Conservation (phyloP, 2,888 invertebrate genomes). For the Julus scanicus region DNA sequence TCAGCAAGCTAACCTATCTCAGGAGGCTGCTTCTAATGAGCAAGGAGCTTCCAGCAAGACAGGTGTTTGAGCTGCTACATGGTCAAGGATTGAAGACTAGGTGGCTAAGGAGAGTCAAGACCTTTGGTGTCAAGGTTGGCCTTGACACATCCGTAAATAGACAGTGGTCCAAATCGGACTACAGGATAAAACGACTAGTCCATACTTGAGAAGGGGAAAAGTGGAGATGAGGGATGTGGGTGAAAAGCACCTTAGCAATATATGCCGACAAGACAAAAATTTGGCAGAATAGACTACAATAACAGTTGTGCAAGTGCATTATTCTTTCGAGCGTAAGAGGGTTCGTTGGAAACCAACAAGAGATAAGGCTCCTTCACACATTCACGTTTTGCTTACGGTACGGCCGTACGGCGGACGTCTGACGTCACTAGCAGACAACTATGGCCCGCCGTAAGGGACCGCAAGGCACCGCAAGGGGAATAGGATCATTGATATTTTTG, state of each 20-base stretch:
- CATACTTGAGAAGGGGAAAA: not conserved
- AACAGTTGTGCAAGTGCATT: not conserved
- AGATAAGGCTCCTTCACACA: too few species aligned
- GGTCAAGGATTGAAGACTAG: not conserved
- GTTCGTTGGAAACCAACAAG: not conserved
- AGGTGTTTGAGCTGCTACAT: not conserved
- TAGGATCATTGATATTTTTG: too few species aligned
- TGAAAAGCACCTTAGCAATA: not conserved
- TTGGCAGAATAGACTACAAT: not conserved
- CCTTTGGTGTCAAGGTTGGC: not conserved
- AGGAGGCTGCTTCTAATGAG: not conserved
- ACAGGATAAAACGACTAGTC: not conserved
- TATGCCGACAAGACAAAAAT: not conserved
- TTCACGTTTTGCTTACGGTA: too few species aligned
- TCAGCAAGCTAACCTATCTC: not conserved
- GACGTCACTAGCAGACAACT: too few species aligned
- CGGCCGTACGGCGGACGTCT: too few species aligned
- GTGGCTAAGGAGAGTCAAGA: not conserved
- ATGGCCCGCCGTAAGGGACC: too few species aligned
- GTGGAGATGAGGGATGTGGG: not conserved
- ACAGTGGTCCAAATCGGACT: not conserved
- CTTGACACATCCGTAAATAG: not conserved
- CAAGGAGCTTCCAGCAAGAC: not conserved
- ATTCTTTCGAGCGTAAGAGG: not conserved
- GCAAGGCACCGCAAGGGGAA: too few species aligned